Base-by-base conservation (phyloP, 2,888 invertebrate genomes). In the Mesorhabditis sp. region DNA sequence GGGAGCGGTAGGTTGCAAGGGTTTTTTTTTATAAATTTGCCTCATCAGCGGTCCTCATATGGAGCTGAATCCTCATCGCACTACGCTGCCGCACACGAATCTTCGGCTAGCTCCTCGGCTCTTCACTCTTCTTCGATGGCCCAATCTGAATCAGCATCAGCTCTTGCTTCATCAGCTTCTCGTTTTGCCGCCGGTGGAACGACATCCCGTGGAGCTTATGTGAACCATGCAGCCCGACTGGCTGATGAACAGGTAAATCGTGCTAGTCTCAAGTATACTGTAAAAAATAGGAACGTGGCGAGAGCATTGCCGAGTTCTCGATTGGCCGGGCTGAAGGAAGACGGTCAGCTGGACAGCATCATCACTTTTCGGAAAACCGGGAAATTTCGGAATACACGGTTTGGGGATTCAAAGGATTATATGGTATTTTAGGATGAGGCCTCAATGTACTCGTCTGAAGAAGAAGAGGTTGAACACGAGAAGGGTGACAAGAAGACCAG, bases 261-360 rank as follows among this genome's bases (percentile, higher is more conserved):
- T 10, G 58, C 10, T 13, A 50, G n/a, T 50, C n/a, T 50, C n/a
- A 50, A 50, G n/a, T 1, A 62, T 4, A 45, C 50, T 64, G 15
- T 70, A 42, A n/a, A 71, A 61, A 67, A 71, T 73, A 75, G 71
- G 86, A 86, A 66, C 75, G 83, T 6, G 85, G 81, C 42, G 85
- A 86, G 70, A 86, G 83, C 68, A 78, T 84, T 10, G 82, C 80
- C 41, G 84, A 83, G 66, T 83, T 86, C 75, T 84, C 85, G 5
- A 85, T 86, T 67, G 82, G 79, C 7, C 72, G 75, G 65, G 77
- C 74, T 5, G 72, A 72, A 15, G 75, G 73, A 66, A 66, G 73
- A 66, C 58, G 62, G 4, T 68, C 15, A 64, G 45, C 42, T 61
- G 50, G 44, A 45, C 43, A n/a, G 65, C 13, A 13, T 4, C 58